Evolutionary conservation across 2,888 invertebrate species (phyloP).

Genomic region (Linnaemya vulpina): DNA sequence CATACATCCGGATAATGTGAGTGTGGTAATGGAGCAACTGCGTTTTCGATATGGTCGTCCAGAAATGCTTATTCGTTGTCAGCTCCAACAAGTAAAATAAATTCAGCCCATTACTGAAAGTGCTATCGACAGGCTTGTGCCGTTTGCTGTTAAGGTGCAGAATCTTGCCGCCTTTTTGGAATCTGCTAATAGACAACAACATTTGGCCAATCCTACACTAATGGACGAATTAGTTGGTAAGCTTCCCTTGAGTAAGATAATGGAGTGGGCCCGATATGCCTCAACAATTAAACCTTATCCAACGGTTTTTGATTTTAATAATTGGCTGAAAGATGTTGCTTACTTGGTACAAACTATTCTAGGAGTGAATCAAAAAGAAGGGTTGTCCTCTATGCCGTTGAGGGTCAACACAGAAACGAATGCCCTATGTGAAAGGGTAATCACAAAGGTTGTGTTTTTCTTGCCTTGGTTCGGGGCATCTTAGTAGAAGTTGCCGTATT

Average conservation of each 20-base stretch:
- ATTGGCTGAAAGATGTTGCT: too few relatives aligned
- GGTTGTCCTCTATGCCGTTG: slow-evolving; percentile 29
- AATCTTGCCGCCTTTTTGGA: too few relatives aligned
- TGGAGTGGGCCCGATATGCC: too few relatives aligned
- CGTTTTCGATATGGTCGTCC: slow-evolving; percentile 36
- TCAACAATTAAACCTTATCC: too few relatives aligned
- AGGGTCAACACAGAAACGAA: slow-evolving; percentile 3
- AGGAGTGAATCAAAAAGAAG: slow-evolving; percentile 15
- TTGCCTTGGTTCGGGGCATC: slow-evolving; percentile 26
- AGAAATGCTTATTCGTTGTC: not conserved
- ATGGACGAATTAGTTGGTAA: not conserved
- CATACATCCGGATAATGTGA: slow-evolving; percentile 47
- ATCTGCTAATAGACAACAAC: not conserved
- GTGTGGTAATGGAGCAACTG: slow-evolving; percentile 31
- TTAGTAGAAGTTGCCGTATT: slow-evolving; percentile 21
- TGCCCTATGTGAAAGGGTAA: slow-evolving; percentile 10
- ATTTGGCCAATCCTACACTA: not conserved
- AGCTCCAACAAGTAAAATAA: not conserved
- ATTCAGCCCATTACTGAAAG: not conserved
- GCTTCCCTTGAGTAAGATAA: too few relatives aligned
- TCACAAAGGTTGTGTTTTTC: slow-evolving; percentile 40
- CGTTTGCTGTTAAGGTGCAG: not conserved
- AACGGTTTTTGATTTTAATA: too few relatives aligned
- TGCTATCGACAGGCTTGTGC: slow-evolving; percentile 29
- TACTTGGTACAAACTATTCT: too few relatives aligned